phyloP scores from a whole-genome alignment of 2,113 vertebrate species.

The Thomomys bottae region DNA sequence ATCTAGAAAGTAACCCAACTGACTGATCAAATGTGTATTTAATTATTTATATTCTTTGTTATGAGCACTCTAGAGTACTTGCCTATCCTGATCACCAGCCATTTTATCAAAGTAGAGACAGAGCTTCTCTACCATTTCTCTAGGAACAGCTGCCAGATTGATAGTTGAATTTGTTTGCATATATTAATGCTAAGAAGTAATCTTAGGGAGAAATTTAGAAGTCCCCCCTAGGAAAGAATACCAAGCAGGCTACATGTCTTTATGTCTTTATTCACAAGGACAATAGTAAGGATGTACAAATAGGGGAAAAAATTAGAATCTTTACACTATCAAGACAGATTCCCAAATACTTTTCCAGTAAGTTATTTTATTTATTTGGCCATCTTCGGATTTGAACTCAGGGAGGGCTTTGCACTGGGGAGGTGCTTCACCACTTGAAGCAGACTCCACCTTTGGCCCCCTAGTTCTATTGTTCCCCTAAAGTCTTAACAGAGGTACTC shows the following conservation, averaged over 20 bases:
- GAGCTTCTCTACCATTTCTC: background rate
- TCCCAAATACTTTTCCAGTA: background rate
- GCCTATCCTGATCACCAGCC: background rate
- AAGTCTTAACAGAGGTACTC: background rate
- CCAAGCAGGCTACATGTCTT: background rate
- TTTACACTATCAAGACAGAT: background rate
- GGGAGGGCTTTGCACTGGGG: too few species aligned
- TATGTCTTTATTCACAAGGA: background rate
- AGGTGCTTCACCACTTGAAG: too few species aligned
- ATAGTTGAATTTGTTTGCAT: background rate
- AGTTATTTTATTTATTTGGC: too few species aligned
- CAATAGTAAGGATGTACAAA: background rate
- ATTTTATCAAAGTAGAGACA: background rate
- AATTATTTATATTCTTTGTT: constrained; percentile 8
- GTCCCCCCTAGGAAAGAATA: background rate
- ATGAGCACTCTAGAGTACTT: constrained; percentile 15
- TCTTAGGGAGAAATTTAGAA: background rate
- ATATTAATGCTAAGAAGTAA: background rate
- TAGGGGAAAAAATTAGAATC: background rate
- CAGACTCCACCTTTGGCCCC: too few species aligned
- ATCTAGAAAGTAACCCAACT: background rate
- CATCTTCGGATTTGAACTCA: too few species aligned
- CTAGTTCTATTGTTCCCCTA: background rate
- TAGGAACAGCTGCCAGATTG: background rate
- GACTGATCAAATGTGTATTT: background rate